Evolutionary conservation across 2,113 vertebrate genomes (phyloP), one percentile per base, ranked within the genome.

Genomic region (Cyprinodon tularosa): DNA sequence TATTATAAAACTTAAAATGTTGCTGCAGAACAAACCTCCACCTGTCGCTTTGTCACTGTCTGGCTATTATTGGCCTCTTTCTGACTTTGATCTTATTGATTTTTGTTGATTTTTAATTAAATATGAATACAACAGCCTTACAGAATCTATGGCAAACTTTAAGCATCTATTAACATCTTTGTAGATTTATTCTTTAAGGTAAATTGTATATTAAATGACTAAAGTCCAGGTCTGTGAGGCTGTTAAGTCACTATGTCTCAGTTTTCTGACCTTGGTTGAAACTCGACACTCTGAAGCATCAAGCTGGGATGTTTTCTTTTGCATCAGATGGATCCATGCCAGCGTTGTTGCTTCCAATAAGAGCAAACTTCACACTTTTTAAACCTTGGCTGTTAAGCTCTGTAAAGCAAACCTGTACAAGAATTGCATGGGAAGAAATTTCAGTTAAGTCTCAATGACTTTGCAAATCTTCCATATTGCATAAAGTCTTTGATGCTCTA

Each of bases 101-200:
- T 87, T 29, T 76, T 77, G 62, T 86, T 68, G 67, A 83, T 76
- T 93, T 84, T 84, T 78, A 76, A 71, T 68, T 50, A 80, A 79
- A 84, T 85, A 78, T 87, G 74, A 89, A 78, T 73, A 0, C 86
- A 78, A 85, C 88, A 88, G 89, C 84, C 81, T 93, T 88, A 91
- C 89, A 88, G 88, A 89, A 91, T 62, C 59, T 39, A 9, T 22
- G 72, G 48, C 62, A 53, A 63, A n/a, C 38, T 60, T 70, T 12
- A 40, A 8, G 15, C 42, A 22, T 61, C 71, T 15, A 48, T 72
- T 38, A 1, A 40, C 20, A 57, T 44, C 1, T 71, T 11, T 10
- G 12, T 48, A 37, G 36, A 48, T 60, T 38, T 47, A 29, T 42
- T 0, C 11, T 73, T 47, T 13, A 48, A 37, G 20, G n/a, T 72